Percentiles rank a stretch among this genome's conserved stretches.
Evolutionary conservation across 2,888 invertebrate genomes (phyloP).

Genomic region (Thyatira batis): DNA sequence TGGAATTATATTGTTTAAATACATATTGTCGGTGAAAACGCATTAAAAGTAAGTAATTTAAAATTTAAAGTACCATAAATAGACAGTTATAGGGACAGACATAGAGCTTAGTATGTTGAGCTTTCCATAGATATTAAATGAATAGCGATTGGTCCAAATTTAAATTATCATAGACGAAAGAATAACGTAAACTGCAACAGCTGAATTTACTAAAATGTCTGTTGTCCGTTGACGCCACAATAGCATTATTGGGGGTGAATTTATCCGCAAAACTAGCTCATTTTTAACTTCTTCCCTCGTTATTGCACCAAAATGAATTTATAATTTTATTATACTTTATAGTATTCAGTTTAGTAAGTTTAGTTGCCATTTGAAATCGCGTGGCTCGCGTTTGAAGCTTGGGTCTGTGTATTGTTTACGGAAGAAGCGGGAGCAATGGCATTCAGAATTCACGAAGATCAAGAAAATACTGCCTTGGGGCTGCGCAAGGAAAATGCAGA

Average conservation of each 20-base stretch:
- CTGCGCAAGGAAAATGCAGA: conserved; percentile 79
- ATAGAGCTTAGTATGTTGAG: too few species aligned
- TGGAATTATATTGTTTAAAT: too few species aligned
- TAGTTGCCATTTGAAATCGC: conserved; percentile 48
- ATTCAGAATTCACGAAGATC: conserved; percentile 89
- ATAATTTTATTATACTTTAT: conserved; percentile 34
- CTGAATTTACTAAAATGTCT: conserved; percentile 74
- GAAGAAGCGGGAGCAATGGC: conserved; percentile 83
- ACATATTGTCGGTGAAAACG: too few species aligned
- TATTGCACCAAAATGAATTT: conserved; percentile 56
- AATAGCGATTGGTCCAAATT: conserved; percentile 63
- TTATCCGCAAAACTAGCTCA: conserved; percentile 38
- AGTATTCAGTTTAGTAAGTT: conserved; percentile 50
- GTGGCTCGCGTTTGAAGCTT: conserved; percentile 37
- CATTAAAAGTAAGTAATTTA: too few species aligned
- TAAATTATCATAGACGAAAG: conserved; percentile 64
- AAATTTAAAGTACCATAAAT: too few species aligned
- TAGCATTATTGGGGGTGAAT: conserved; percentile 66
- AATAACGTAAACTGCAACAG: conserved; percentile 72
- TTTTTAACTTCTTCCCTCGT: conserved; percentile 53
- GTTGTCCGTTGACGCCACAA: conserved; percentile 74
- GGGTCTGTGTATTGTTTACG: conserved; percentile 63
- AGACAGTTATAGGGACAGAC: too few species aligned
- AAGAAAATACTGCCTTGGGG: conserved; percentile 85
- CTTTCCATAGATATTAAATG: too few species aligned